Evolutionary conservation across 2,113 vertebrate species (phyloP), one percentile per base, ranked within the genome.

Genomic region (Butorides virescens): DNA sequence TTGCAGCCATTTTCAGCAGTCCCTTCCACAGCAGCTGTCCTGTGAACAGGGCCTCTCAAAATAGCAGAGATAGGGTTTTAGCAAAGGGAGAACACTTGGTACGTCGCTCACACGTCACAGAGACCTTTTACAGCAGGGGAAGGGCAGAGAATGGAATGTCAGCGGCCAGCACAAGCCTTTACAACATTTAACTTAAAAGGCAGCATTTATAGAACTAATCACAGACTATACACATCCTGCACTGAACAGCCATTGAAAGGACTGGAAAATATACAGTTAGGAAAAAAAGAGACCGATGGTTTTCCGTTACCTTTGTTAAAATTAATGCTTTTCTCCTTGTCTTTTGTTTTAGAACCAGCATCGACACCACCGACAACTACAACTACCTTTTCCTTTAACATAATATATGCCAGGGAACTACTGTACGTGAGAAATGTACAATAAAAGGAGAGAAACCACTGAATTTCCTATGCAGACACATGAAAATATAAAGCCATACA

Each of bases 151-250:
- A 94, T 39, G 94, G 94, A 95, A 97, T 93, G 98, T 98, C 98
- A 97, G 98, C 98, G 98, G 98, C 98, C 98, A 98, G 98, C 99
- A 99, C 98, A 98, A 98, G 97, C 97, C 91, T 97, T 98, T 98
- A 98, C 98, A 97, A 98, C 96, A 98, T 93, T 98, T 98, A 98
- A 98, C 97, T 99, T 98, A 98, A 98, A 98, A 98, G 94, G 95
- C 97, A 96, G 96, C 93, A 98, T 97, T 94, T 94, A 94, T 96
- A 97, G 95, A 97, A 89, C 97, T 98, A 98, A 98, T 98, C 98
- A 98, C 97, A 97, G 96, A 98, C 97, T 98, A 97, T 98, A 97
- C 96, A 99, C 98, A 99, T 98, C 89, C 98, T 97, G 97, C 97
- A 98, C 97, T 46, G 90, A 97, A 97, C 96, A 98, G 96, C 96